A percentile compares a stretch with the other conserved stretches of the same genome.
Evolutionary conservation across 1,140 invertebrate genomes (phyloP).

Genomic region (Calycopis cecrops): DNA sequence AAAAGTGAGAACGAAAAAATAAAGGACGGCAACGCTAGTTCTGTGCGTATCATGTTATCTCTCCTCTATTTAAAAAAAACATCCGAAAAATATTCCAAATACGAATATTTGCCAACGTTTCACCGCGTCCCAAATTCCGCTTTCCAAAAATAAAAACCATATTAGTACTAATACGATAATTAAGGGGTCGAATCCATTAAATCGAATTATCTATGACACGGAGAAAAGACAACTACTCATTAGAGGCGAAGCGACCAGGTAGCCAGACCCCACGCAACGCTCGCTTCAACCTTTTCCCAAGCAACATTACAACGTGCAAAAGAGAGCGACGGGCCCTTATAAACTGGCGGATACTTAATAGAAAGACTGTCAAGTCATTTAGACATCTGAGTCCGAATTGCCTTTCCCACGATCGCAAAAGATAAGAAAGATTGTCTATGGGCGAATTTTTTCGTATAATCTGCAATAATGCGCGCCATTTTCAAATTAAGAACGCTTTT

Average conservation of each 20-base stretch:
- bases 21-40: too few species aligned
- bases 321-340: conserved; percentile 25
- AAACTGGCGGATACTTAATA: conserved; percentile 41
- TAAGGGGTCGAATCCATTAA: conserved; percentile 55
- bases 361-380: conserved; percentile 53
- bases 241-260: conserved; percentile 39
- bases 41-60: too few species aligned
- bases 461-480: conserved; percentile 37
- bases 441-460: conserved; percentile 19
- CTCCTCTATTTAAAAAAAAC: too few species aligned
- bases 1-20: too few species aligned
- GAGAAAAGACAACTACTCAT: conserved; percentile 66
- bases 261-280: conserved; percentile 23
- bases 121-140: not conserved
- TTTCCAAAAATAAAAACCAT: not conserved
- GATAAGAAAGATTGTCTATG: conserved; percentile 14
- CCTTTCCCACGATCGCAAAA: conserved; percentile 67
- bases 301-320: conserved; percentile 4
- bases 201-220: conserved; percentile 69
- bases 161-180: conserved; percentile 59
- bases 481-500: conserved; percentile 29
- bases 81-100: too few species aligned
- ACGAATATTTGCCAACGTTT: too few species aligned
- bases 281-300: not conserved
- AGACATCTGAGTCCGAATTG: conserved; percentile 38